phyloP scores from a whole-genome alignment of 2,888 invertebrate genomes.

The Xanthorhoe spadicearia region DNA sequence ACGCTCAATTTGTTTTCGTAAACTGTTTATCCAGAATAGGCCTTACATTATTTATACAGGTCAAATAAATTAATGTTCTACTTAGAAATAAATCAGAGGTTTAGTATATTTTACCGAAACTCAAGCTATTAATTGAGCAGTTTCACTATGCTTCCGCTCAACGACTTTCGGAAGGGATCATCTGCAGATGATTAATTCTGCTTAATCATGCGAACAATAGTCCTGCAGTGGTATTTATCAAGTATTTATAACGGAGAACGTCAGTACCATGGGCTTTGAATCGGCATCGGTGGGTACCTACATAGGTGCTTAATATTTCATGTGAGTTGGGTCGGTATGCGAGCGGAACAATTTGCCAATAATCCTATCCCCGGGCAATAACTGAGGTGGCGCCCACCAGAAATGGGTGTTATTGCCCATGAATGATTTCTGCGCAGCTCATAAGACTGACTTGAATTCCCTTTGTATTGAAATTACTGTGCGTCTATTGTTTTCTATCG shows the following conservation, averaged over 20 bases:
- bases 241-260: slow-evolving; percentile 43
- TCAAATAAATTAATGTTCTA: slow-evolving; percentile 18
- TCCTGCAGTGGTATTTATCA: slow-evolving; percentile 44
- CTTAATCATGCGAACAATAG: slow-evolving; percentile 41
- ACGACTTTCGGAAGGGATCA: slow-evolving; percentile 32
- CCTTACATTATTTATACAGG: slow-evolving; percentile 18
- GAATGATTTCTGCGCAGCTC: slow-evolving; percentile 74
- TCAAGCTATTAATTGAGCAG: slow-evolving; percentile 8
- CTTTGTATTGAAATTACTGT: slow-evolving; percentile 52
- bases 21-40: slow-evolving; percentile 23
- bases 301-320: slow-evolving; percentile 79
- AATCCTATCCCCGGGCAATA: slow-evolving; percentile 79
- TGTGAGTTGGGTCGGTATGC: slow-evolving; percentile 73
- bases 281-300: slow-evolving; percentile 36
- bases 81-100: slow-evolving; percentile 10
- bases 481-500: slow-evolving; percentile 41
- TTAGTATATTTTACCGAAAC: slow-evolving; percentile 1
- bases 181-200: slow-evolving; percentile 43
- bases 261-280: slow-evolving; percentile 39
- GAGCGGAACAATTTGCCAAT: slow-evolving; percentile 83
- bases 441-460: slow-evolving; percentile 62
- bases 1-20: slow-evolving; percentile 34
- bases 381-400: slow-evolving; percentile 75
- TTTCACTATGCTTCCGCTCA: slow-evolving; percentile 20
- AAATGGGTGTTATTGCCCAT: slow-evolving; percentile 78